phyloP scores from a whole-genome alignment of 2,888 invertebrate genomes.

The Nomada fabriciana region DNA sequence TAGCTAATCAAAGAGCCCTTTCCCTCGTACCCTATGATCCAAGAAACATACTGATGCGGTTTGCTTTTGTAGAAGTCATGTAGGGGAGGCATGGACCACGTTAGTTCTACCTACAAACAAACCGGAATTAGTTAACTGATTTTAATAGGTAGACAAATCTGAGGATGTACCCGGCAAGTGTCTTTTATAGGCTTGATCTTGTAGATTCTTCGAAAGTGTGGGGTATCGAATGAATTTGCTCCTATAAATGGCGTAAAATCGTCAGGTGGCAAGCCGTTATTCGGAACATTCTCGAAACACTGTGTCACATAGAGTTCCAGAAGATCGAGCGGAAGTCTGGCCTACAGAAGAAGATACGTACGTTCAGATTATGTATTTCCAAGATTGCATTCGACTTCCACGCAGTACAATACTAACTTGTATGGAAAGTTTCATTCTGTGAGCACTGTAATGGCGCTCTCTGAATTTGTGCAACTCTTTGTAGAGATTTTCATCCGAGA shows the following conservation, averaged over 20 bases:
- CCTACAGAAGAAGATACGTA: conserved; percentile 78
- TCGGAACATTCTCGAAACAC: conserved; percentile 89
- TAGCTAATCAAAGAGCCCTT: conserved; percentile 93
- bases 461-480: conserved; percentile 90
- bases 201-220: conserved; percentile 89
- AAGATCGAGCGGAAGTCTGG: conserved; percentile 87
- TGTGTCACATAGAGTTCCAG: conserved; percentile 88
- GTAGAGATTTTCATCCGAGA: conserved; percentile 89
- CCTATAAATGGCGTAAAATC: conserved; percentile 86
- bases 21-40: conserved; percentile 94
- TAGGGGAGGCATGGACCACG: conserved; percentile 88
- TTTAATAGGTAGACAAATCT: neutral
- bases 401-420: conserved; percentile 86
- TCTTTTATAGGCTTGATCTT: conserved; percentile 92
- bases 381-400: neutral
- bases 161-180: conserved; percentile 86
- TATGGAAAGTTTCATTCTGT: conserved; percentile 94
- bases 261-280: conserved; percentile 87
- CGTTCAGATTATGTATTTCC: neutral
- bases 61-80: conserved; percentile 90
- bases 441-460: conserved; percentile 92
- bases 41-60: conserved; percentile 90
- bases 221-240: conserved; percentile 86
- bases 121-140: neutral
- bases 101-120: conserved; percentile 85